These are phyloP conservation scores for Trichomycterus rosablanca DNA, from an alignment of 2,113 vertebrate genomes.

Conservation along the genomic window DNA sequence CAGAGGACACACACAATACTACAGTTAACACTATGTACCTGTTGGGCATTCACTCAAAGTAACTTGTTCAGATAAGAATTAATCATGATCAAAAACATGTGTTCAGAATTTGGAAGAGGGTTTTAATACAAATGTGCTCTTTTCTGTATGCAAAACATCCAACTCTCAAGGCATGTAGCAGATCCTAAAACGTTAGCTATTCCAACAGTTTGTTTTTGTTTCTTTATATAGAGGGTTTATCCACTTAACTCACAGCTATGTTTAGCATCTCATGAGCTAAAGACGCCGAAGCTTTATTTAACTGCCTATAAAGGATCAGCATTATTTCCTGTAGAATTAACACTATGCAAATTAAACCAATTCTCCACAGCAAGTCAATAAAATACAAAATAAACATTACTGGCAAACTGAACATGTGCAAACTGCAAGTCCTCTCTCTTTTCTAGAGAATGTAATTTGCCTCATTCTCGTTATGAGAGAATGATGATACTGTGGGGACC, in stretches of 20 bases:
- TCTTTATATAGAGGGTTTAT: conserved; percentile 3
- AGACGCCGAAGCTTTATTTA: not conserved
- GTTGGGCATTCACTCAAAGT: conserved; percentile 40
- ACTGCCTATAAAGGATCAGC: not conserved
- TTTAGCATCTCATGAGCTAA: conserved; percentile 7
- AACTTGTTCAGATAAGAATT: conserved; percentile 24
- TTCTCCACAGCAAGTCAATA: conserved; percentile 5
- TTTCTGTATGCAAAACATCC: not conserved
- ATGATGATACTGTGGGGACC: conserved; percentile 17
- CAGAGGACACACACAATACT: too few species aligned
- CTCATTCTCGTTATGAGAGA: conserved; percentile 23
- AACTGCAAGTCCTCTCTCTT: conserved; percentile 10
- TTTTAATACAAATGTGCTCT: not conserved
- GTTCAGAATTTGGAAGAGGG: conserved; percentile 1
- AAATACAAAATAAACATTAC: not conserved
- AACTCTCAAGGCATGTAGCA: not conserved
- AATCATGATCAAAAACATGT: conserved; percentile 8
- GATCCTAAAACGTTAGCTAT: not conserved
- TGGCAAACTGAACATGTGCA: not conserved
- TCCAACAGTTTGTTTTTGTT: not conserved
- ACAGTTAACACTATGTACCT: not conserved
- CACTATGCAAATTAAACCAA: conserved; percentile 4
- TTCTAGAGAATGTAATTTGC: conserved; percentile 21
- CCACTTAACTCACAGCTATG: conserved; percentile 22
- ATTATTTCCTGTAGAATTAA: conserved; percentile 17